Evolutionary conservation across 1,140 invertebrate species (phyloP).

Genomic region (Wiebesia pumilae): DNA sequence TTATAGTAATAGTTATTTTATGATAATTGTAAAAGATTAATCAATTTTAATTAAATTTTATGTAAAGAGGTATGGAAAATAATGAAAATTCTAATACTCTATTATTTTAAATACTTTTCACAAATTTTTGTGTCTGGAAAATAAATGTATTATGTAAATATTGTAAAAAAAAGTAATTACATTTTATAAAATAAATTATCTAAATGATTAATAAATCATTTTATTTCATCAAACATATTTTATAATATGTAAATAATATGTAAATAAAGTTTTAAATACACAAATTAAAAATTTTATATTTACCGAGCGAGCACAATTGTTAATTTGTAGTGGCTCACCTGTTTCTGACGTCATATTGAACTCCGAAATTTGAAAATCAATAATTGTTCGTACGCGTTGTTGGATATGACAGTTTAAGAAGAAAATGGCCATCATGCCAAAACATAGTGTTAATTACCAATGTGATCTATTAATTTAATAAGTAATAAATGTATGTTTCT

Average conservation of each 20-base stretch:
- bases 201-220: background rate
- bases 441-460: conserved; percentile 59
- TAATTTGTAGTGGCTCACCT: conserved; percentile 44
- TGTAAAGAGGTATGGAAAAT: background rate
- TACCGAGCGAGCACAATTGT: background rate
- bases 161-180: conserved; percentile 17
- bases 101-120: background rate
- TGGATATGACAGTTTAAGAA: conserved; percentile 65
- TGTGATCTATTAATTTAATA: conserved; percentile 57
- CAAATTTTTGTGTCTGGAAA: background rate
- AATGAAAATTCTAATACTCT: background rate
- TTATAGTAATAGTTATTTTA: background rate
- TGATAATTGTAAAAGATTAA: background rate
- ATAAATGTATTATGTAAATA: conserved; percentile 31
- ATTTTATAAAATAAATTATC: conserved; percentile 12
- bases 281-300: conserved; percentile 2
- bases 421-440: conserved; percentile 69
- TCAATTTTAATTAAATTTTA: background rate
- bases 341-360: conserved; percentile 67
- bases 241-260: background rate
- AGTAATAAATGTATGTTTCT: conserved; percentile 49
- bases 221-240: background rate
- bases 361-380: conserved; percentile 71
- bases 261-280: background rate
- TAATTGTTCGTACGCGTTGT: conserved; percentile 63